These are phyloP conservation scores for Oreonectes daqikongensis DNA, from an alignment of 2,797 vertebrate species.

Conservation along the genomic window DNA sequence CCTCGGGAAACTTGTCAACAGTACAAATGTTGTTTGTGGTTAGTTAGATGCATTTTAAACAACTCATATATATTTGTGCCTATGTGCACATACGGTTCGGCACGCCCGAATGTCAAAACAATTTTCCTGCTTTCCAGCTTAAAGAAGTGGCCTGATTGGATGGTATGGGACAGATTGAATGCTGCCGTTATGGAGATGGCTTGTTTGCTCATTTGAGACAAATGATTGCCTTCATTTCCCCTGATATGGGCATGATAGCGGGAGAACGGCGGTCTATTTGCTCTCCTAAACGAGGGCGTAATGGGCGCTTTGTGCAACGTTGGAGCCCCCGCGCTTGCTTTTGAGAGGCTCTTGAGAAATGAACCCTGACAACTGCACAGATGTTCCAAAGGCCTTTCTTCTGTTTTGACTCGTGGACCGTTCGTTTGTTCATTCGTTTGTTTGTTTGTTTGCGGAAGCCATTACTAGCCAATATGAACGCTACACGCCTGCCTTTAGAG, in stretches of 20 bases:
- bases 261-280: conserved; percentile 45
- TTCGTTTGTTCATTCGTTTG: conserved; percentile 18
- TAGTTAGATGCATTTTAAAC: conserved; percentile 35
- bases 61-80: no score
- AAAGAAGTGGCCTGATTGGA: conserved; percentile 52
- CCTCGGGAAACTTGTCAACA: conserved; percentile 2
- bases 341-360: conserved; percentile 47
- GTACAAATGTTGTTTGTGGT: conserved; percentile 2
- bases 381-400: conserved; percentile 46
- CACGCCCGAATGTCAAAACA: conserved; percentile 28
- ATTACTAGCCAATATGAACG: conserved; percentile 28
- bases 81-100: neutral
- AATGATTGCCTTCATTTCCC: conserved; percentile 53
- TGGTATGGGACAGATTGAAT: conserved; percentile 51
- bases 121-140: conserved; percentile 40
- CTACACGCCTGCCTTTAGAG: conserved; percentile 28
- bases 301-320: conserved; percentile 45
- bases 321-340: conserved; percentile 7
- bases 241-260: conserved; percentile 48
- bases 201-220: conserved; percentile 52
- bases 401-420: conserved; percentile 7
- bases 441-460: conserved; percentile 36
- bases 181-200: conserved; percentile 42
- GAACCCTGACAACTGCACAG: conserved; percentile 48
- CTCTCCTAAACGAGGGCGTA: conserved; percentile 48